These are phyloP conservation scores for Cossypha polioptera DNA, from an alignment of 2,797 vertebrate genomes.

Conservation along the genomic window DNA sequence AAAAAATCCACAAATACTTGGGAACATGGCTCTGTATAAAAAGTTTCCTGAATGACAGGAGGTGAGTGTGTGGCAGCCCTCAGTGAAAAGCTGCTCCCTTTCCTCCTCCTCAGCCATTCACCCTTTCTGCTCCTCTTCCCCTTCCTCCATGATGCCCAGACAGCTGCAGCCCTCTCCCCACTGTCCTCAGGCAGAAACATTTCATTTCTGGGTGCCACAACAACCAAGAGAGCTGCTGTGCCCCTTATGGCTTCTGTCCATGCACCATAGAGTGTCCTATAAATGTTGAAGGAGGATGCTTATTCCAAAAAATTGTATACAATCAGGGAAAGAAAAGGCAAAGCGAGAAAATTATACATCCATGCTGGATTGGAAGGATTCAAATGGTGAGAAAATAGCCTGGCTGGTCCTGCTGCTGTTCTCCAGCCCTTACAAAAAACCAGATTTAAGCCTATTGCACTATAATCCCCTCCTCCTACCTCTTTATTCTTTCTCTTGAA, in stretches of 20 bases:
- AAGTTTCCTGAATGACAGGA: accelerated
- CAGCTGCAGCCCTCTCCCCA: background rate
- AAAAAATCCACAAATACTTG: background rate
- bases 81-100: background rate
- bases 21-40: background rate
- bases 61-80: background rate
- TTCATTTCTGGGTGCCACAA: background rate
- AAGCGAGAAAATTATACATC: background rate
- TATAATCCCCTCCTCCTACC: background rate
- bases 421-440: background rate
- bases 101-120: background rate
- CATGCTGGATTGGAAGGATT: background rate
- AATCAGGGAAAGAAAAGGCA: background rate
- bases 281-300: background rate
- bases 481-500: background rate
- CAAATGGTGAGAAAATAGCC: background rate
- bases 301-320: background rate
- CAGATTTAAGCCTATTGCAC: background rate
- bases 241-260: background rate
- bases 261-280: background rate
- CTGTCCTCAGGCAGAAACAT: background rate
- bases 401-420: background rate
- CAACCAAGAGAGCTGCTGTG: background rate
- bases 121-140: background rate
- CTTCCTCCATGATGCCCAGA: background rate